A percentile compares a stretch with the other conserved stretches of the same genome.
These are phyloP conservation scores for Pangasius larnaudii DNA, from an alignment of 2,797 vertebrate species.

Conservation along the genomic window DNA sequence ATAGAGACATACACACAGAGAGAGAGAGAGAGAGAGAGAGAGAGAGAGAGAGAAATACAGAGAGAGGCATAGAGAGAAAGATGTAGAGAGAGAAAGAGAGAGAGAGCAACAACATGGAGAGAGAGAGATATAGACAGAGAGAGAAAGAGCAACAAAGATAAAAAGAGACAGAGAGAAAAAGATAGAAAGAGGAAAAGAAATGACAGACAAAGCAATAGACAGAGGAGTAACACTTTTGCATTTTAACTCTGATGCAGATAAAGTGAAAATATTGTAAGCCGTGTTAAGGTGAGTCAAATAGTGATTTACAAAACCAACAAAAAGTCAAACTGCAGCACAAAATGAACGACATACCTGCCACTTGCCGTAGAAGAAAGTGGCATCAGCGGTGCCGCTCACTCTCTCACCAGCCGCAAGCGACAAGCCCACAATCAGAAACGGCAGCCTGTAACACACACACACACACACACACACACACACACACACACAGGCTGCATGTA, in stretches of 20 bases:
- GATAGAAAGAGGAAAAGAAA: too few species aligned
- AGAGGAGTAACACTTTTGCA: neutral
- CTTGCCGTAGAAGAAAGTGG: conserved; percentile 93
- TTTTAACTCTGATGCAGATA: neutral
- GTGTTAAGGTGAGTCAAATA: neutral
- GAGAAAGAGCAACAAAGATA: too few species aligned
- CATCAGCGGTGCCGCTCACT: conserved; percentile 79
- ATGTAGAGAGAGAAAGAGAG: neutral
- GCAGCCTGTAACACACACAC: conserved; percentile 74
- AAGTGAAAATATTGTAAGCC: neutral
- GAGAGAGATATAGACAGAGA: too few species aligned
- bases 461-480: neutral
- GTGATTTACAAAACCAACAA: neutral
- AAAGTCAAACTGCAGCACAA: neutral
- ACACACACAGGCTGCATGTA: neutral
- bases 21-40: too few species aligned
- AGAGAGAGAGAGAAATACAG: too few species aligned
- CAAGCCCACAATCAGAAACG: conserved; percentile 85
- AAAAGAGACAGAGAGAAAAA: too few species aligned
- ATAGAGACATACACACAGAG: neutral
- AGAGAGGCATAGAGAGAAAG: too few species aligned
- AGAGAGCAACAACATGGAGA: neutral
- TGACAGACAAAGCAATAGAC: neutral
- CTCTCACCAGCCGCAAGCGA: conserved; percentile 83
- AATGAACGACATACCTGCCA: conserved; percentile 79